phyloP scores from a whole-genome alignment of 2,797 vertebrate genomes.

The Gila robusta region DNA sequence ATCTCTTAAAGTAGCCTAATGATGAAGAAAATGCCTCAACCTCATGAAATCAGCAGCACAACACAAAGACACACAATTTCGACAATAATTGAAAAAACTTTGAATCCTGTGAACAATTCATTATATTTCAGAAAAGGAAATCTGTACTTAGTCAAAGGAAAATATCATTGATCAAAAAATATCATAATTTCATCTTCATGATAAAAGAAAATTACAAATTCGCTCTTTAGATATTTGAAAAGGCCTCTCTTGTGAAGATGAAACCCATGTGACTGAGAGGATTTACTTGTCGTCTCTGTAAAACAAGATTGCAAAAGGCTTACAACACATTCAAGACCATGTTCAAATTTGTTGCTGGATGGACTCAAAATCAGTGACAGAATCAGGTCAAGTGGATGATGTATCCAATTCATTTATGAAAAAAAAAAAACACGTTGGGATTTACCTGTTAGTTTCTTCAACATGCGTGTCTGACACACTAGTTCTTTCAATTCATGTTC shows the following conservation, averaged over 20 bases:
- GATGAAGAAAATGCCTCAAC: background rate
- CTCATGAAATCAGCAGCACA: background rate
- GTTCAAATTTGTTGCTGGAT: conserved; percentile 20
- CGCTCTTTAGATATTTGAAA: conserved; percentile 6
- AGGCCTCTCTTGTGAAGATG: conserved; percentile 2
- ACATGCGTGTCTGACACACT: background rate
- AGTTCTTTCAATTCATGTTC: background rate
- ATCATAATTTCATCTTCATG: background rate
- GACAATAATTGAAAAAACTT: background rate
- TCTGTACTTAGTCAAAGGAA: background rate
- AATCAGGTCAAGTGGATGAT: conserved; percentile 8
- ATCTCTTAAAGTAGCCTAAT: background rate
- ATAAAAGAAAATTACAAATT: conserved; percentile 4
- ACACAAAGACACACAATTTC: background rate
- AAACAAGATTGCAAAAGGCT: conserved; percentile 11
- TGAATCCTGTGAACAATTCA: conserved; percentile 3
- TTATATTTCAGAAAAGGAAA: background rate
- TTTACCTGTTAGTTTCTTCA: background rate
- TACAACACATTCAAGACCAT: conserved; percentile 25
- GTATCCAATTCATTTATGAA: conserved; percentile 15
- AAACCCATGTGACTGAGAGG: conserved; percentile 12
- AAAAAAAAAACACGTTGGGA: background rate
- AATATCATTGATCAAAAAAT: conserved; percentile 5
- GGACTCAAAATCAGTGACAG: conserved; percentile 16
- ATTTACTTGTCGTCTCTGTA: conserved; percentile 10